Conservation (phyloP, 2,888 invertebrate species). For the Drosophila histrio region DNA sequence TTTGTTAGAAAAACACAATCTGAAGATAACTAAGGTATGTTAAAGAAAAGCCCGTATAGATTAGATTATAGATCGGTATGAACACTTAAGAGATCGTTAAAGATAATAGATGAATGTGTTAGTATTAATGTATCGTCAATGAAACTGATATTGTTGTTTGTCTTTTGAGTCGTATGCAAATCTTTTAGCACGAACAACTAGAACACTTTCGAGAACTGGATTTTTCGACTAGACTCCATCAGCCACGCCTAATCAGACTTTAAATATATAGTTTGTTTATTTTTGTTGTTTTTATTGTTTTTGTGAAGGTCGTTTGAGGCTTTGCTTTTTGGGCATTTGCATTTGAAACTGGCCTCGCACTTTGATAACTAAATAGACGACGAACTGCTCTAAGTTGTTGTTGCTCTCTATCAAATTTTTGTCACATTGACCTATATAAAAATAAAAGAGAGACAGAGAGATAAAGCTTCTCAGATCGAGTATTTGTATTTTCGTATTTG, state of each 20-base stretch:
- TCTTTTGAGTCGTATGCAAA: constrained; percentile 44
- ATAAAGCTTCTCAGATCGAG: constrained; percentile 12
- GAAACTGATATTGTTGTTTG: constrained; percentile 5
- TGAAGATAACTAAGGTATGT: constrained; percentile 14
- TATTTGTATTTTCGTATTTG: constrained; percentile 15
- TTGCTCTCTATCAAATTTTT: constrained; percentile 25
- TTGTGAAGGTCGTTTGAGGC: constrained; percentile 35
- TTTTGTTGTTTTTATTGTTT: neutral
- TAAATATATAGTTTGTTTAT: constrained; percentile 10
- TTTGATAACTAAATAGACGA: constrained; percentile 37
- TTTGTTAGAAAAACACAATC: constrained; percentile 2
- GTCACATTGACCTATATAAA: constrained; percentile 58
- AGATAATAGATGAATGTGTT: neutral
- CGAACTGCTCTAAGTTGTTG: neutral
- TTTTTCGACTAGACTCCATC: neutral
- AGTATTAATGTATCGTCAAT: neutral
- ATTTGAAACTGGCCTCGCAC: constrained; percentile 39
- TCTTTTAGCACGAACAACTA: constrained; percentile 16
- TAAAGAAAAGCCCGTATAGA: neutral
- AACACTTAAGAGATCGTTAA: constrained; percentile 10
- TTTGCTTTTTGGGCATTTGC: constrained; percentile 42
- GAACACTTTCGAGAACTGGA: constrained; percentile 48
- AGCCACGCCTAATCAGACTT: constrained; percentile 36
- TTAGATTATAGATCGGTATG: constrained; percentile 1
- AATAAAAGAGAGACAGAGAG: neutral